Evolutionary conservation across 1,140 invertebrate species (phyloP).

Genomic region (Microplitis mediator): DNA sequence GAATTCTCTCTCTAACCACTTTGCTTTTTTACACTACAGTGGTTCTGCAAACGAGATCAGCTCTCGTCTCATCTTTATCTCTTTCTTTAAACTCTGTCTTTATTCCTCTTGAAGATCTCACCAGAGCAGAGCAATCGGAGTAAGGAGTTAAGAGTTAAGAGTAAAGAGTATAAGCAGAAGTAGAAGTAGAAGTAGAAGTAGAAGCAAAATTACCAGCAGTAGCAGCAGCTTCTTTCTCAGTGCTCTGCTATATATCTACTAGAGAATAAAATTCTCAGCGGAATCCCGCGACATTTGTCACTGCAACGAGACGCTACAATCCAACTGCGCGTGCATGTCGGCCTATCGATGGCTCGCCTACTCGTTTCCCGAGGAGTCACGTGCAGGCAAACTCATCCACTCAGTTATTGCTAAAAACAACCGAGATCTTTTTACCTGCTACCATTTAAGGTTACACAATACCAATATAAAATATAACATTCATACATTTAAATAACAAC

Average conservation of each 20-base stretch:
- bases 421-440: too few species aligned
- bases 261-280: not conserved
- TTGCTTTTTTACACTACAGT: slow-evolving; percentile 28
- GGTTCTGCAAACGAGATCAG: slow-evolving; percentile 33
- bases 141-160: not conserved
- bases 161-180: not conserved
- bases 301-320: slow-evolving; percentile 25
- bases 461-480: too few species aligned
- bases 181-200: too few species aligned
- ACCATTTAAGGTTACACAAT: too few species aligned
- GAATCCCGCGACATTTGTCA: slow-evolving; percentile 31
- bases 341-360: not conserved
- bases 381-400: too few species aligned
- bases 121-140: too few species aligned
- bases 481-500: too few species aligned
- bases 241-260: not conserved
- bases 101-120: not conserved
- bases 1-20: slow-evolving; percentile 14
- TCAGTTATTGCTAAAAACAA: too few species aligned
- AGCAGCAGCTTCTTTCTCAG: not conserved
- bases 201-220: too few species aligned
- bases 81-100: not conserved
- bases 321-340: slow-evolving; percentile 20
- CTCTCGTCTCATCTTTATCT: slow-evolving; percentile 8
- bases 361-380: not conserved